Conservation (phyloP, 2,888 invertebrate genomes). For the Panzeria rudis region DNA sequence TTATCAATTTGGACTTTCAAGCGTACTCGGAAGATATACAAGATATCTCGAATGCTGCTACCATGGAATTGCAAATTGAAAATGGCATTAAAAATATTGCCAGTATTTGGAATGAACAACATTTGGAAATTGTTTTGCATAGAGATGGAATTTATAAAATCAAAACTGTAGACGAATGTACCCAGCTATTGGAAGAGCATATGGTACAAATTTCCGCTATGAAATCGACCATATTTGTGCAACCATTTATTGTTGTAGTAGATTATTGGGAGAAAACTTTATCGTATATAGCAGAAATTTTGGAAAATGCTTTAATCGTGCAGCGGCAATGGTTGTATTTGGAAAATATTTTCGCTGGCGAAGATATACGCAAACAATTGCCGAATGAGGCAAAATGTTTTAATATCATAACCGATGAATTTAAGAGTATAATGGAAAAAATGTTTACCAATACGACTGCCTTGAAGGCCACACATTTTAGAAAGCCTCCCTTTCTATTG, state of each 20-base stretch:
- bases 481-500: slow-evolving; percentile 86
- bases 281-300: slow-evolving; percentile 91
- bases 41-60: slow-evolving; percentile 94
- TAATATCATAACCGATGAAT: slow-evolving; percentile 88
- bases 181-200: slow-evolving; percentile 91
- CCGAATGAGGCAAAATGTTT: slow-evolving; percentile 91
- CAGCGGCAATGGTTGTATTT: slow-evolving; percentile 94
- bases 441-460: slow-evolving; percentile 84
- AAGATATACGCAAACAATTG: slow-evolving; percentile 93
- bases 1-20: slow-evolving; percentile 92
- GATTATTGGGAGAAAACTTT: slow-evolving; percentile 94
- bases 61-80: slow-evolving; percentile 95
- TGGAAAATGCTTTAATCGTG: slow-evolving; percentile 91
- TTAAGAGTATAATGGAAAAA: slow-evolving; percentile 87
- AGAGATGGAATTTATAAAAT: slow-evolving; percentile 89
- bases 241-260: slow-evolving; percentile 92
- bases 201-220: slow-evolving; percentile 92
- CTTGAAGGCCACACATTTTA: slow-evolving; percentile 86
- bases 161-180: slow-evolving; percentile 91
- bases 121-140: slow-evolving; percentile 89
- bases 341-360: slow-evolving; percentile 94
- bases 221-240: slow-evolving; percentile 94
- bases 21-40: slow-evolving; percentile 91
- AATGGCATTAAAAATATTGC: slow-evolving; percentile 89
- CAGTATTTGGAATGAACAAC: slow-evolving; percentile 89